Conservation (phyloP, 2,888 invertebrate species). For the Phengaris arion region DNA sequence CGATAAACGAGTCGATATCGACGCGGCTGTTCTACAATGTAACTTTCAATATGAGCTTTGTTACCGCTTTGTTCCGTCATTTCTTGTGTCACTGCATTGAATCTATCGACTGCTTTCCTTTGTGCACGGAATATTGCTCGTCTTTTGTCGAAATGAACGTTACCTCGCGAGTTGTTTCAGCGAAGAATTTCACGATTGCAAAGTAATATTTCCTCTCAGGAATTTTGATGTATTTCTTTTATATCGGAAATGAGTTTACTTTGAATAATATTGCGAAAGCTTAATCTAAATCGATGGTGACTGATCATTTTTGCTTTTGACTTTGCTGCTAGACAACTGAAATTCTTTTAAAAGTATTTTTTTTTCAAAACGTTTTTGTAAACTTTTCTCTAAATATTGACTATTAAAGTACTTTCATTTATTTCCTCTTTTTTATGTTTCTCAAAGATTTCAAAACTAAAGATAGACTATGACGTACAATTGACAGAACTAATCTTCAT, state of each 20-base stretch:
- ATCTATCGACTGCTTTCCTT: conserved; percentile 78
- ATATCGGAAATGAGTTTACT: conserved; percentile 75
- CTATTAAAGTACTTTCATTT: not conserved
- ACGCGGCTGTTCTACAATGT: conserved; percentile 47
- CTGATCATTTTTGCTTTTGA: not conserved
- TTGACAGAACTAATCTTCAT: too few species aligned
- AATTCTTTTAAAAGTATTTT: conserved; percentile 7
- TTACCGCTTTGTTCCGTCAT: conserved; percentile 74
- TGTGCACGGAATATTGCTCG: conserved; percentile 78
- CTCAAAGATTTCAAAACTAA: too few species aligned
- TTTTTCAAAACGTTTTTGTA: too few species aligned
- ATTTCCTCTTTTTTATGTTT: not conserved
- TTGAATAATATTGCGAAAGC: conserved; percentile 69
- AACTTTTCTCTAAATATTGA: too few species aligned
- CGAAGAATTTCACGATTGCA: conserved; percentile 76
- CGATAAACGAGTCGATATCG: conserved; percentile 40
- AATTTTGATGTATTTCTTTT: conserved; percentile 77
- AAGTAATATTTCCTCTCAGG: conserved; percentile 79
- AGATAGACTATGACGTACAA: too few species aligned
- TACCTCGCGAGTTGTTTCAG: conserved; percentile 77
- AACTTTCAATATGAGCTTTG: conserved; percentile 77
- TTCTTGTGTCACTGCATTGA: conserved; percentile 80
- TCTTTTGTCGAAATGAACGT: conserved; percentile 78
- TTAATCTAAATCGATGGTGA: conserved; percentile 38
- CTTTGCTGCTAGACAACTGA: not conserved